phyloP scores from a whole-genome alignment of 2,113 vertebrate species.

The Zosterops pallidus region DNA sequence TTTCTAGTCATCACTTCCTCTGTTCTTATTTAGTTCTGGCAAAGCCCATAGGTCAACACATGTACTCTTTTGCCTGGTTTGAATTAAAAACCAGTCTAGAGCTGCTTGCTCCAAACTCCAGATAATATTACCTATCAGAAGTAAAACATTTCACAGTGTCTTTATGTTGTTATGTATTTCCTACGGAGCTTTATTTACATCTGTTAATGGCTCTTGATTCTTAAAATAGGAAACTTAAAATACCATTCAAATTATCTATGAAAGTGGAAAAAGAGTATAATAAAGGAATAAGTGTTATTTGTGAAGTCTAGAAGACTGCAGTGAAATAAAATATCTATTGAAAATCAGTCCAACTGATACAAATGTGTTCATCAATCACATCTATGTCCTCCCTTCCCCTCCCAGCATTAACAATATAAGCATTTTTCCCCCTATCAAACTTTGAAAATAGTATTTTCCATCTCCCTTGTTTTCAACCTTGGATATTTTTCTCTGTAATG shows the following conservation, averaged over 20 bases:
- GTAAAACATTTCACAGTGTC: constrained; percentile 29
- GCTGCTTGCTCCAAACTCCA: not conserved
- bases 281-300: not conserved
- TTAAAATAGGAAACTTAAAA: not conserved
- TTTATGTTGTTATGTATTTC: not conserved
- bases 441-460: not conserved
- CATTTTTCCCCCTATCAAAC: not conserved
- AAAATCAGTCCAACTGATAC: not conserved
- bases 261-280: not conserved
- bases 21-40: constrained; percentile 48
- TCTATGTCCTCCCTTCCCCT: not conserved
- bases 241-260: not conserved
- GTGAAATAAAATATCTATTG: not conserved
- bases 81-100: constrained; percentile 62
- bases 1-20: constrained; percentile 81
- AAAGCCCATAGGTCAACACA: constrained; percentile 70
- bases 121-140: not conserved
- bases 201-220: not conserved
- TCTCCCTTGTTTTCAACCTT: not conserved
- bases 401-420: not conserved
- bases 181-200: constrained; percentile 12
- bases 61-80: constrained; percentile 64
- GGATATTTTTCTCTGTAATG: not conserved
- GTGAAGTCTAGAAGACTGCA: not conserved
- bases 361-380: not conserved